Percentiles rank a stretch among this genome's conserved stretches.
Conservation (phyloP, 2,797 vertebrate species). For the Apodemus agrarius region DNA sequence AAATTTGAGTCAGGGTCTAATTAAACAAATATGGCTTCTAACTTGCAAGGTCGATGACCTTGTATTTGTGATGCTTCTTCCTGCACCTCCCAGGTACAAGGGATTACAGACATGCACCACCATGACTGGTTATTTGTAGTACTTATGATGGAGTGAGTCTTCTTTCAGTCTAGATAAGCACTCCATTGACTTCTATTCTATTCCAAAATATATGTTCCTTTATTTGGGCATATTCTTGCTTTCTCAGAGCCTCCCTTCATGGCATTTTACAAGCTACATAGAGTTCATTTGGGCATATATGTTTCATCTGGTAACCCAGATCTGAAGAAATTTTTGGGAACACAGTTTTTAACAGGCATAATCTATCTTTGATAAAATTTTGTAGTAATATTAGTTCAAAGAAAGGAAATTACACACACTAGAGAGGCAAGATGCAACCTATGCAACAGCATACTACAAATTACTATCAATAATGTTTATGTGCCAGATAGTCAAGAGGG, state of each 20-base stretch:
- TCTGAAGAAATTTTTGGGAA: background rate
- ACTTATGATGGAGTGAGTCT: background rate
- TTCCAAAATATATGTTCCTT: background rate
- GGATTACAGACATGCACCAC: background rate
- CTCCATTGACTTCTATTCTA: background rate
- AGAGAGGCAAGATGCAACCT: background rate
- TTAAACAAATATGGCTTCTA: background rate
- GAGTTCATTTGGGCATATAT: background rate
- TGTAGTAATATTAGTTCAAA: background rate
- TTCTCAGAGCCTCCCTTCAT: background rate
- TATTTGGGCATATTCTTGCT: too few species aligned
- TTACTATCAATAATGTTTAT: background rate
- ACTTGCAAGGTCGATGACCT: background rate
- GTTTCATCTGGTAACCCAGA: background rate
- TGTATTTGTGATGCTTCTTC: background rate
- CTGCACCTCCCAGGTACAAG: background rate
- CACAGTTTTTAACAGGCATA: background rate
- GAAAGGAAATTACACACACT: background rate
- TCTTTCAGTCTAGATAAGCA: background rate
- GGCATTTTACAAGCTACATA: background rate
- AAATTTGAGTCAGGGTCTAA: too few species aligned
- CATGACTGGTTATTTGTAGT: background rate
- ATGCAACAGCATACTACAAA: too few species aligned
- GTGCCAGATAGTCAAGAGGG: background rate
- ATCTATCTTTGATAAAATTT: background rate